phyloP scores from a whole-genome alignment of 2,888 invertebrate species.

The Microchrysa polita region DNA sequence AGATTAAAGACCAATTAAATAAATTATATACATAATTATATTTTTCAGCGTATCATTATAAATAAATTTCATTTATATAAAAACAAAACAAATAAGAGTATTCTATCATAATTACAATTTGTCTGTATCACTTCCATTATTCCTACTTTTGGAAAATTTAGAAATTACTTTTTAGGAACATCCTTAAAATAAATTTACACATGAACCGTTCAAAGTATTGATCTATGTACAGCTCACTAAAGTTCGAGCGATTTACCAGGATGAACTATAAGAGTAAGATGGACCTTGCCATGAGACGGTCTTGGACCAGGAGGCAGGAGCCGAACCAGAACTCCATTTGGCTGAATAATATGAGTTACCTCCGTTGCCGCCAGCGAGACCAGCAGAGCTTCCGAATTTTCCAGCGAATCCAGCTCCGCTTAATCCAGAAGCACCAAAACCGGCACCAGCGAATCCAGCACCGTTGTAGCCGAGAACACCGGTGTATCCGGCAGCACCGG shows the following conservation, averaged over 20 bases:
- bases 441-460: background rate
- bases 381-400: background rate
- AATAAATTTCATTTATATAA: too few relatives aligned
- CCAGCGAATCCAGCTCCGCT: background rate
- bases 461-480: background rate
- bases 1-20: too few relatives aligned
- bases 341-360: background rate
- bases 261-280: background rate
- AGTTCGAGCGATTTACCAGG: background rate
- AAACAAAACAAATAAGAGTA: too few relatives aligned
- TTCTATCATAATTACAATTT: background rate
- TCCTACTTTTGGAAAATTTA: background rate
- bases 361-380: background rate
- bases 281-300: background rate
- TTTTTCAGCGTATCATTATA: too few relatives aligned
- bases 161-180: background rate
- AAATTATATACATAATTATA: too few relatives aligned
- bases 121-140: background rate
- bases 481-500: background rate
- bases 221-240: too few relatives aligned
- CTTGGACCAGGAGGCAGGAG: background rate
- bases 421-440: background rate
- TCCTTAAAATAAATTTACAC: background rate
- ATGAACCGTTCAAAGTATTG: too few relatives aligned
- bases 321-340: background rate